phyloP scores from a whole-genome alignment of 2,113 vertebrate species.

The Elanus axillaris region DNA sequence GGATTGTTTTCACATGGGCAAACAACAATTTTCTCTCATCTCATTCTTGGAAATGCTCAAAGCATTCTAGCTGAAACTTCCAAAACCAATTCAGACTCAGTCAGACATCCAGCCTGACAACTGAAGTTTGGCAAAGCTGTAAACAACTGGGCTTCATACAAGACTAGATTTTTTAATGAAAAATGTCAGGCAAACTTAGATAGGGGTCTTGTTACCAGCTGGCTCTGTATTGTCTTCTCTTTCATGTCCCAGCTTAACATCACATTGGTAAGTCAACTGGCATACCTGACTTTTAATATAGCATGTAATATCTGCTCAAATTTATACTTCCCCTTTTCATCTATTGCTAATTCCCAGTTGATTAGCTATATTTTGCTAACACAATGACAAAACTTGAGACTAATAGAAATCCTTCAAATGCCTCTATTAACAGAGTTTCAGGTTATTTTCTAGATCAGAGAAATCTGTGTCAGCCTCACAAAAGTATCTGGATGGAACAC shows the following conservation, averaged over 20 bases:
- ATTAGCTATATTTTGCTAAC: not conserved
- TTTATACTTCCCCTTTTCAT: not conserved
- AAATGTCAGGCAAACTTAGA: not conserved
- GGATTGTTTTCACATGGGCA: conserved; percentile 25
- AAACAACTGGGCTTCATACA: not conserved
- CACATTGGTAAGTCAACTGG: not conserved
- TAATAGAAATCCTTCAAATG: not conserved
- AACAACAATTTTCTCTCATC: conserved; percentile 18
- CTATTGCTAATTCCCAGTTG: not conserved
- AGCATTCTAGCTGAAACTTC: conserved; percentile 26
- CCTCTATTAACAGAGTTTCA: not conserved
- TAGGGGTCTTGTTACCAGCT: not conserved
- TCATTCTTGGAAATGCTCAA: conserved; percentile 46
- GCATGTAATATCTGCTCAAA: not conserved
- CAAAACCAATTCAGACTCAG: conserved; percentile 18
- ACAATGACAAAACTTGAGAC: not conserved
- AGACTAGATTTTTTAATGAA: not conserved
- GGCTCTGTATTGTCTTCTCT: not conserved
- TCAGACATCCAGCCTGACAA: conserved; percentile 23
- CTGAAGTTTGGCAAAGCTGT: conserved; percentile 13
- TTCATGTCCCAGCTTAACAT: not conserved
- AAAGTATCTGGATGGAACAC: not conserved
- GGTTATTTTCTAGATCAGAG: not conserved
- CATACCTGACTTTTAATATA: not conserved
- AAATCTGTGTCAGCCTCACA: not conserved